Conservation (phyloP, 2,113 vertebrate species). For the Solea solea region DNA sequence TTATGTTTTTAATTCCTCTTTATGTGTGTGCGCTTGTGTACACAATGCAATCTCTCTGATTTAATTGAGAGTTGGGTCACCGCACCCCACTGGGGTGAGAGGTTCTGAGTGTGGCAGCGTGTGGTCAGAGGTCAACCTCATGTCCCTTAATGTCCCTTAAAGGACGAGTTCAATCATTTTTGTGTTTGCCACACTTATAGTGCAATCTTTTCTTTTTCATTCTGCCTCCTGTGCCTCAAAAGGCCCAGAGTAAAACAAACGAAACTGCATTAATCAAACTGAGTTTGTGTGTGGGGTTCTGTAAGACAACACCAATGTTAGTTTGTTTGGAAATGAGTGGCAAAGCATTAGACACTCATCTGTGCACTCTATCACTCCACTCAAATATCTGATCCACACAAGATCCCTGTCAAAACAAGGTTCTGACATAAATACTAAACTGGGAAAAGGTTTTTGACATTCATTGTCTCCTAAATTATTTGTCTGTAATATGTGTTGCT, state of each 20-base stretch:
- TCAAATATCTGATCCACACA: constrained; percentile 58
- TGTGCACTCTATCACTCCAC: constrained; percentile 27
- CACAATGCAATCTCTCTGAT: too few relatives aligned
- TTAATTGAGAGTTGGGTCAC: too few relatives aligned
- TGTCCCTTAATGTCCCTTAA: constrained; percentile 8
- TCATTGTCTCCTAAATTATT: constrained; percentile 19
- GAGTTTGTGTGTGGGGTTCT: not conserved
- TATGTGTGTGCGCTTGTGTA: too few relatives aligned
- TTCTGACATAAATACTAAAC: constrained; percentile 5
- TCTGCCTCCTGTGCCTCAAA: not conserved
- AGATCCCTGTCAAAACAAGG: constrained; percentile 45
- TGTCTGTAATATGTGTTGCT: not conserved
- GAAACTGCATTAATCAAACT: not conserved
- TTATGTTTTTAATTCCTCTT: too few relatives aligned
- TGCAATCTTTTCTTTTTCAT: not conserved
- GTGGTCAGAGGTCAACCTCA: too few relatives aligned
- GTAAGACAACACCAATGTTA: not conserved
- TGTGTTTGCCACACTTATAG: constrained; percentile 7
- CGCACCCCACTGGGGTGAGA: too few relatives aligned
- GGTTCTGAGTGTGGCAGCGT: too few relatives aligned
- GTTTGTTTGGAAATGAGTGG: constrained; percentile 16
- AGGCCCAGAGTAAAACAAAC: not conserved
- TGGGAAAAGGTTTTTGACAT: not conserved
- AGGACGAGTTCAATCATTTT: constrained; percentile 9
- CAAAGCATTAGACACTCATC: constrained; percentile 12